A percentile compares a stretch with the other conserved stretches of the same genome.
phyloP scores from a whole-genome alignment of 2,113 vertebrate species.

The Serilophus lunatus region DNA sequence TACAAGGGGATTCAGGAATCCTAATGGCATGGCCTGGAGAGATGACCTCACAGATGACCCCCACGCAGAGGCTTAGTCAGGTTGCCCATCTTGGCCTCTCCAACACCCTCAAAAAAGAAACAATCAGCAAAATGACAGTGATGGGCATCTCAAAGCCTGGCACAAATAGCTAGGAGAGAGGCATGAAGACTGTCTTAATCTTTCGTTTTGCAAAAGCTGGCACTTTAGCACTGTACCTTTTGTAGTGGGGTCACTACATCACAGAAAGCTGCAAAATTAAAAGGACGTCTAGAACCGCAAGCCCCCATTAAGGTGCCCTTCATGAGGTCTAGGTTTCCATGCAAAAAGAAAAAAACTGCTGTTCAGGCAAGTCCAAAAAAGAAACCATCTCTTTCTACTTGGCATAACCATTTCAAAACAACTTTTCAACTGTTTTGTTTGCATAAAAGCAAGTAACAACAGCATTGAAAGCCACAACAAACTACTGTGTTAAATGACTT shows the following conservation, averaged over 20 bases:
- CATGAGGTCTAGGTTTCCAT: not conserved
- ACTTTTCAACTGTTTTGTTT: not conserved
- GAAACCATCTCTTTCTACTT: not conserved
- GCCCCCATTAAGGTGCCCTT: accelerated
- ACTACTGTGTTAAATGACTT: not conserved
- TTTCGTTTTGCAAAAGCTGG: not conserved
- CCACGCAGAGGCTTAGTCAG: not conserved
- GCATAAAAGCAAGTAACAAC: not conserved
- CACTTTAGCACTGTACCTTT: not conserved
- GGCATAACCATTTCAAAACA: not conserved
- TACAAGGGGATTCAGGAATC: accelerated
- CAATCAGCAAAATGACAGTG: not conserved
- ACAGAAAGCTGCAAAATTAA: not conserved
- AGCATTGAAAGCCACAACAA: not conserved
- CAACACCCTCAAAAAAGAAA: not conserved
- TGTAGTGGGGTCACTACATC: accelerated
- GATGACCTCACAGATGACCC: not conserved
- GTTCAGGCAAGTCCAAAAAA: not conserved
- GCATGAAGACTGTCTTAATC: not conserved
- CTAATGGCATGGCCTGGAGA: not conserved
- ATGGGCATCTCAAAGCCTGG: not conserved
- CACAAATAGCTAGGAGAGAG: not conserved
- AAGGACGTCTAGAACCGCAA: accelerated
- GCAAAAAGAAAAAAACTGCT: not conserved
- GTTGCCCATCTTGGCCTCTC: not conserved